phyloP scores from a whole-genome alignment of 30 jellyfish, hydroid and myxozoan species.

The Aurelia aurita complex sp. Pacific region DNA sequence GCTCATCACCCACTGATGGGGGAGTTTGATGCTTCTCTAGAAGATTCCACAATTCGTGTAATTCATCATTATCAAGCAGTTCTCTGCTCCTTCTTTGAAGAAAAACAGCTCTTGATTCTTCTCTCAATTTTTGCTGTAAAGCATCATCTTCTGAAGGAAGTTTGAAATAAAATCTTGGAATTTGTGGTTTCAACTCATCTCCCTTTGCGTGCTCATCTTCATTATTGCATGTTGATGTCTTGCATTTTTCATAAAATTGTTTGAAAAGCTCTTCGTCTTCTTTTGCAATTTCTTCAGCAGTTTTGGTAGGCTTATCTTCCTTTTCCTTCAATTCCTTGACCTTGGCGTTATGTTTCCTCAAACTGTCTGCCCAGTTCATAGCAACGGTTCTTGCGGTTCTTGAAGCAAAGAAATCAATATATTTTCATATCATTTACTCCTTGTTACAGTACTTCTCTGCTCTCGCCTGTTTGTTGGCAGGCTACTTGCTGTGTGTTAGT shows the following conservation, averaged over 20 bases:
- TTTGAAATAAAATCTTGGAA: conserved; percentile 90
- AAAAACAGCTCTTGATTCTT: conserved; percentile 95
- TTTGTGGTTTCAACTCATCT: conserved; percentile 14
- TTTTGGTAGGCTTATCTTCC: not conserved
- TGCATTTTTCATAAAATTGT: conserved; percentile 71
- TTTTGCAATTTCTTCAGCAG: conserved; percentile 60
- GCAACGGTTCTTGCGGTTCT: too few relatives aligned
- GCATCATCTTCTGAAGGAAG: conserved; percentile 97
- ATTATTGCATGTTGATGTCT: conserved; percentile 8
- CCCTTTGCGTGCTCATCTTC: conserved; percentile 2
- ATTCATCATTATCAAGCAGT: conserved; percentile 92
- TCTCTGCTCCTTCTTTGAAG: conserved; percentile 94
- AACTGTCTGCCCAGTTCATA: conserved; percentile 67
- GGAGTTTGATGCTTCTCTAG: conserved; percentile 90
- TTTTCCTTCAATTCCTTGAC: conserved; percentile 39
- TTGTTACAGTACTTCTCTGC: too few relatives aligned
- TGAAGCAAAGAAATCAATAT: too few relatives aligned
- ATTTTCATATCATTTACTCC: too few relatives aligned
- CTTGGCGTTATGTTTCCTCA: conserved; percentile 55
- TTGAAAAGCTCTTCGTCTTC: conserved; percentile 65
- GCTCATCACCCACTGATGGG: conserved; percentile 92
- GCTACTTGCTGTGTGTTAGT: too few relatives aligned
- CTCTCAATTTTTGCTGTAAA: conserved; percentile 93
- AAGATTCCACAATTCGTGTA: conserved; percentile 95
- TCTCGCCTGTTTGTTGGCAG: too few relatives aligned